Evolutionary conservation across 64 coral and sea anemone genomes (phyloP).

Genomic region (Anthopleura sola): DNA sequence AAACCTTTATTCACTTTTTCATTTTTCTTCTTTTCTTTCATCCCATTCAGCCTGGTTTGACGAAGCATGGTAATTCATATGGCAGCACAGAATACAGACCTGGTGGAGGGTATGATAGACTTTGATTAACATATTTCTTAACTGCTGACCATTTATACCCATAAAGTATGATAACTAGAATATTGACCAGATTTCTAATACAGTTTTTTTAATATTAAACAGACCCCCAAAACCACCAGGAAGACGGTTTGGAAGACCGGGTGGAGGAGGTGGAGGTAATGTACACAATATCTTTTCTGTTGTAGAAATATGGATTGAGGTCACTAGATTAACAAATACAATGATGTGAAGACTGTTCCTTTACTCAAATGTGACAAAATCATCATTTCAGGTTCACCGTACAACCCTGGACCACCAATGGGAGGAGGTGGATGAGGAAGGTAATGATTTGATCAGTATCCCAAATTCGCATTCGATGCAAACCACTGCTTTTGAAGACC

Average conservation of each 20-base stretch:
- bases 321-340: not conserved
- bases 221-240: slow-evolving; percentile 58
- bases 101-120: slow-evolving; percentile 44
- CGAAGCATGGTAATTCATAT: slow-evolving; percentile 52
- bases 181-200: not conserved
- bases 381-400: slow-evolving; percentile 26
- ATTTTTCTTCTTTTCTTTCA: not conserved
- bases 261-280: slow-evolving; percentile 40
- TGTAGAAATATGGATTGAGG: too few relatives aligned
- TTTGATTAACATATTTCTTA: not conserved
- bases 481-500: too few relatives aligned
- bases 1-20: not conserved
- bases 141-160: too few relatives aligned
- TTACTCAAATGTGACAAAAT: too few relatives aligned
- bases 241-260: slow-evolving; percentile 55
- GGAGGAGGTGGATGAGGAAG: slow-evolving; percentile 66
- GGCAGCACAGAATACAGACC: slow-evolving; percentile 38
- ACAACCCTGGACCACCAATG: slow-evolving; percentile 68
- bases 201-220: not conserved
- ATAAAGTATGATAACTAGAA: too few relatives aligned
- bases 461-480: too few relatives aligned
- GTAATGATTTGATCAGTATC: too few relatives aligned
- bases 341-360: too few relatives aligned
- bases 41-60: slow-evolving; percentile 42
- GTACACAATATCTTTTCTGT: not conserved